Base-by-base conservation (phyloP, 2,888 invertebrate species). In the Cheilosia impressa region DNA sequence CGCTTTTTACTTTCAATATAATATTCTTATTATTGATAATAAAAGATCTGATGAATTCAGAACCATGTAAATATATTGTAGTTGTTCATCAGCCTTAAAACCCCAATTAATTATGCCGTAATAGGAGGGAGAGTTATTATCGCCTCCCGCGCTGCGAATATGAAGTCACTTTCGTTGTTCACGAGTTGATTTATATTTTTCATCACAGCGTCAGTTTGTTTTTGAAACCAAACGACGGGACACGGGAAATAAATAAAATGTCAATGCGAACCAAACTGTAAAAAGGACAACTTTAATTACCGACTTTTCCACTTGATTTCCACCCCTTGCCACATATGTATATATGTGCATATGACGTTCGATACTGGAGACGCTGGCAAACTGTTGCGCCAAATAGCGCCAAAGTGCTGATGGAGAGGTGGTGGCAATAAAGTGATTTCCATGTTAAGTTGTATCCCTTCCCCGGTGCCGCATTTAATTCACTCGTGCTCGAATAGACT, bases 371-470 rank as follows among this genome's bases (percentile, higher is more conserved):
- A 47, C 47, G 47, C 60, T 62, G 62, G 50, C 58, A 68, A 71
- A 85, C 85, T 81, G 76, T 85, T 85, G 85, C 81, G 72, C 68
- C 76, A 66, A 55, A 76, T 80, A 45, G 31, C 75, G 41, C 57
- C 76, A 58, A 63, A 52, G 43, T 66, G 63, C 55, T 66, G 53
- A 57, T 62, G 66, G 76, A 45, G 38, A 38, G 38, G 38, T 38
- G 82, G 73, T 73, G 82, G 82, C 63, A 65, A 87, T 87, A 87
- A 87, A 87, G 82, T 82, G 87, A 87, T 87, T 87, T 87, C 76
- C 77, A 87, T 87, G 87, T 82, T 78, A 82, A 82, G 76, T 77
- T 57, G 22, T 58, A 81, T 43, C 80, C 76, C 75, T 19, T 45
- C 19, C 47, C 45, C 38, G 10, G 13, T 38, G 38, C 38, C 19